phyloP scores from a whole-genome alignment of 2,888 invertebrate species.

The Apocheima hispidaria region DNA sequence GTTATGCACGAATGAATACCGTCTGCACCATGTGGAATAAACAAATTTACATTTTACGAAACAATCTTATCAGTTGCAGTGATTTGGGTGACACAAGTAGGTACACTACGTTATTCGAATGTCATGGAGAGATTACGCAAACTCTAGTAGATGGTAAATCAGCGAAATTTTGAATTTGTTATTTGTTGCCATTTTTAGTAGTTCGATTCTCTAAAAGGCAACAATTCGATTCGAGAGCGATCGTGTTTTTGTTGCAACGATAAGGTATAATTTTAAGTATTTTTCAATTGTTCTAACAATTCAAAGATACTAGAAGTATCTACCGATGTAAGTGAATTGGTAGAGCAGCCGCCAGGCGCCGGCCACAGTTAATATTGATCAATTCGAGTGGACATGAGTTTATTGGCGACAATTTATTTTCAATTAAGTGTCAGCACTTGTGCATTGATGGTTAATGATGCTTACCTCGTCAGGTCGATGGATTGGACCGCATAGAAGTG shows the following conservation, averaged over 20 bases:
- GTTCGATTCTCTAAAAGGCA: too few species aligned
- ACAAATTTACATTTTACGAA: conserved; percentile 47
- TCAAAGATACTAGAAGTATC: conserved; percentile 17
- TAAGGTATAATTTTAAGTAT: too few species aligned
- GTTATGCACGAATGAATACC: conserved; percentile 83
- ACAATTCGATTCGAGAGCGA: too few species aligned
- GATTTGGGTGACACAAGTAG: conserved; percentile 20
- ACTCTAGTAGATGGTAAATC: background rate
- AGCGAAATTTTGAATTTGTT: background rate
- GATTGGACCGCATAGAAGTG: conserved; percentile 80
- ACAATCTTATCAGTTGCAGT: conserved; percentile 47
- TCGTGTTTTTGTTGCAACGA: too few species aligned
- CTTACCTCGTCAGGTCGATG: conserved; percentile 75
- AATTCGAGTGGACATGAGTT: conserved; percentile 68
- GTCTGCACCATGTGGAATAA: conserved; percentile 76
- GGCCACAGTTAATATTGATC: conserved; percentile 70
- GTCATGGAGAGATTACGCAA: conserved; percentile 6
- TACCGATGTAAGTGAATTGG: conserved; percentile 66
- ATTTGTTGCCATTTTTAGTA: background rate
- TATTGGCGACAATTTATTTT: conserved; percentile 74
- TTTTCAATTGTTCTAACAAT: conserved; percentile 12
- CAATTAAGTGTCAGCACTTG: conserved; percentile 55
- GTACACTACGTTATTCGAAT: conserved; percentile 1
- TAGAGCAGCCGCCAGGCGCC: conserved; percentile 62
- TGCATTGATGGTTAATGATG: conserved; percentile 51